Evolutionary conservation across 1,140 invertebrate species (phyloP), one percentile per base, ranked within the genome.

Genomic region (Drosophila athabasca): DNA sequence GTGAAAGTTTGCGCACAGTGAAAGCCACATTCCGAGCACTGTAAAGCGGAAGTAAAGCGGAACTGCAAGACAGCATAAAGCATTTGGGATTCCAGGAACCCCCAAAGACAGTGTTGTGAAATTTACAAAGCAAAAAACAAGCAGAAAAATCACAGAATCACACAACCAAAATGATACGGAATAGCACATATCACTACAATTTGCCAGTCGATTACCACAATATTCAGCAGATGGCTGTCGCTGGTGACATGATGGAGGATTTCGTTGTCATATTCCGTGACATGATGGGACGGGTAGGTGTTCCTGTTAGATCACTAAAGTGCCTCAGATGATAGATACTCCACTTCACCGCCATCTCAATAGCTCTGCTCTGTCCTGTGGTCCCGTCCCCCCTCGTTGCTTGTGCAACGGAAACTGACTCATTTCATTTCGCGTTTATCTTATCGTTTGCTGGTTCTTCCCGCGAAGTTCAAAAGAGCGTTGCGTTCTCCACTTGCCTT

Each of bases 171-270:
- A 91, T 90, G 90, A 74, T 88, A 53, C 90, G 90, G 53, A 90
- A 90, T 65, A 59, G 72, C 60, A 76, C 70, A 13, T 84, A 89
- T 46, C 71, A 87, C 76, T 90, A 81, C 57, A 91, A 91, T 76
- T 64, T 90, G 68, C 85, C 90, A 62, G 77, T 85, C 44, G 90
- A 91, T 68, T 91, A 90, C 73, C 87, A 89, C 49, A 91, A 91
- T 54, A 79, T 91, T 17, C 90, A 91, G 53, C 90, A 91, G 62
- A 91, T 91, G 90, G 90, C 90, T 69, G 77, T 91, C 53, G 87
- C 88, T 72, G 94, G 94, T 61, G 94, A 94, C 87, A 93, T 94
- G 82, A 92, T 95, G 90, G 94, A 94, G 84, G 94, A 95, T 90
- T 94, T 94, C 88, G 91, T 93, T 62, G 91, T 93, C 78, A 90